phyloP scores from a whole-genome alignment of 2,888 invertebrate genomes.

The Ophioninae sp. region DNA sequence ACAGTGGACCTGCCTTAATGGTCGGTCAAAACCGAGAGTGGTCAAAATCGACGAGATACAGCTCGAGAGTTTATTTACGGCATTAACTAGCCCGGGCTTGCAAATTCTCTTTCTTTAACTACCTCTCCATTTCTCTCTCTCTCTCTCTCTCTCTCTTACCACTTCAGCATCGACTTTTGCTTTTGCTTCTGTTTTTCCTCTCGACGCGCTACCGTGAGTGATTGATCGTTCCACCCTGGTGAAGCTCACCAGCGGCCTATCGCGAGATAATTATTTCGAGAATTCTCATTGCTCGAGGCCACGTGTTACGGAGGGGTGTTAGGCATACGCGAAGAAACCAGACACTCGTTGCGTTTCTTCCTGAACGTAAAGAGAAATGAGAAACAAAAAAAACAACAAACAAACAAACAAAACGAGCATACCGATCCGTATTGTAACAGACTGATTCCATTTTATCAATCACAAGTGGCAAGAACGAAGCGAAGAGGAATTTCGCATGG shows the following conservation, averaged over 20 bases:
- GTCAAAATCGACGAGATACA: slow-evolving; percentile 46
- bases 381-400: background rate
- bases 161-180: slow-evolving; percentile 52
- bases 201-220: slow-evolving; percentile 65
- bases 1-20: slow-evolving; percentile 50
- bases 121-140: slow-evolving; percentile 23
- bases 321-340: background rate
- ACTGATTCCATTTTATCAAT: no score
- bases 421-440: no score
- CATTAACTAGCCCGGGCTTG: slow-evolving; percentile 47
- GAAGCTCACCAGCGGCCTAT: slow-evolving; percentile 59
- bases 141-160: slow-evolving; percentile 24
- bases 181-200: slow-evolving; percentile 55
- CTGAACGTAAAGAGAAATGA: background rate
- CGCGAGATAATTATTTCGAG: slow-evolving; percentile 51
- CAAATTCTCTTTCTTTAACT: slow-evolving; percentile 38
- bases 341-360: background rate
- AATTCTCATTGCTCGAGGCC: slow-evolving; percentile 4
- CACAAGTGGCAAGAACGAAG: background rate
- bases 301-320: background rate
- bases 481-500: background rate
- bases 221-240: slow-evolving; percentile 70
- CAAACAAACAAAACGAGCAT: background rate
- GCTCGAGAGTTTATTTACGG: slow-evolving; percentile 59
- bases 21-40: slow-evolving; percentile 47